Percentiles rank a stretch among this genome's conserved stretches.
phyloP scores from a whole-genome alignment of 2,797 vertebrate genomes.

The Ambastaia sidthimunki region DNA sequence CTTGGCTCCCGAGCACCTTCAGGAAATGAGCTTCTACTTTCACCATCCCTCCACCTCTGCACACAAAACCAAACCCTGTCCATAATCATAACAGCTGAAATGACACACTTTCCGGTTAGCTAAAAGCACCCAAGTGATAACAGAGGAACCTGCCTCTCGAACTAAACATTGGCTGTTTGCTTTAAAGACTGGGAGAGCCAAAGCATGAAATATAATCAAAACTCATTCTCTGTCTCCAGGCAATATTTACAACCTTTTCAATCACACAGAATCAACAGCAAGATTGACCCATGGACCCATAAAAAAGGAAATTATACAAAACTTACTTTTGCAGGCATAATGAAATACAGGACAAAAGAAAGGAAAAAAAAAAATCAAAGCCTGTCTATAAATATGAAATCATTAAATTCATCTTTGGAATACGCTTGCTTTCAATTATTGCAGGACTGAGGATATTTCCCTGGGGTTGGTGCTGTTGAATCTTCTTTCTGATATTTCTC shows the following conservation, averaged over 20 bases:
- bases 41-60: conserved; percentile 15
- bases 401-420: neutral
- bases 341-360: conserved; percentile 25
- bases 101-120: conserved; percentile 17
- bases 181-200: conserved; percentile 38
- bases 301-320: conserved; percentile 25
- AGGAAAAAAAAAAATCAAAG: conserved; percentile 15
- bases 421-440: conserved; percentile 19
- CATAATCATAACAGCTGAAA: conserved; percentile 32
- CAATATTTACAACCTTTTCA: conserved; percentile 54
- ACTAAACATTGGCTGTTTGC: conserved; percentile 33
- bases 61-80: conserved; percentile 1
- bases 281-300: conserved; percentile 25
- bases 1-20: conserved; percentile 31
- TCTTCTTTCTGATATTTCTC: conserved; percentile 18
- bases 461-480: neutral
- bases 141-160: neutral
- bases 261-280: conserved; percentile 24
- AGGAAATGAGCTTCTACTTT: conserved; percentile 55
- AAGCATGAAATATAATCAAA: conserved; percentile 49
- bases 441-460: neutral
- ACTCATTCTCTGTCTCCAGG: conserved; percentile 30
- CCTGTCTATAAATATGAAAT: neutral
- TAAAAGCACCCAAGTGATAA: conserved; percentile 55
- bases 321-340: conserved; percentile 1